phyloP scores from a whole-genome alignment of 2,888 invertebrate genomes.

The Parasteatoda lunata region DNA sequence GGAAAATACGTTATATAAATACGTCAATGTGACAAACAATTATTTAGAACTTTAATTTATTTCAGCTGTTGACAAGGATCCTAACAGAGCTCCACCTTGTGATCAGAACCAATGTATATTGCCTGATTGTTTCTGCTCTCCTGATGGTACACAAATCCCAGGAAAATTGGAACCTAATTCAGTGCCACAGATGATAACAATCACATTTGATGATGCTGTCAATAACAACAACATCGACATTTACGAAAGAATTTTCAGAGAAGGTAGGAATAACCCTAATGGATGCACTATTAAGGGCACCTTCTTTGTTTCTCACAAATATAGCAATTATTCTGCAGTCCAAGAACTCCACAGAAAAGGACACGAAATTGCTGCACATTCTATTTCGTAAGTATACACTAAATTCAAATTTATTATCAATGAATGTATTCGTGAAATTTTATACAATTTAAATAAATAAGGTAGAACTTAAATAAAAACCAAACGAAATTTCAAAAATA shows the following conservation, averaged over 20 bases:
- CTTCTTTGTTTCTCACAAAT: slow-evolving; percentile 74
- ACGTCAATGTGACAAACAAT: background rate
- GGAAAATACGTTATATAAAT: too few relatives aligned
- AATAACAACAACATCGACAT: slow-evolving; percentile 74
- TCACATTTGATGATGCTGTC: slow-evolving; percentile 74
- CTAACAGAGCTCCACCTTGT: slow-evolving; percentile 73
- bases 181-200: slow-evolving; percentile 74
- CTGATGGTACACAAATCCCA: slow-evolving; percentile 74
- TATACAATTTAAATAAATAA: too few relatives aligned
- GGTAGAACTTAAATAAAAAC: too few relatives aligned
- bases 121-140: slow-evolving; percentile 74
- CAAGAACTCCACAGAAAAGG: slow-evolving; percentile 80
- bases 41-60: slow-evolving; percentile 8
- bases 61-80: slow-evolving; percentile 73
- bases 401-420: background rate
- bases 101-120: slow-evolving; percentile 72
- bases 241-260: slow-evolving; percentile 73
- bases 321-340: slow-evolving; percentile 74
- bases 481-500: too few relatives aligned
- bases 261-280: slow-evolving; percentile 73
- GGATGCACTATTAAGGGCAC: slow-evolving; percentile 73
- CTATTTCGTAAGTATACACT: slow-evolving; percentile 80
- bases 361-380: slow-evolving; percentile 93
- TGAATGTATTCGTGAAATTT: too few relatives aligned
- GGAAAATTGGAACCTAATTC: slow-evolving; percentile 72